Evolutionary conservation across 2,113 vertebrate genomes (phyloP).

Genomic region (Chaetodon trifascialis): DNA sequence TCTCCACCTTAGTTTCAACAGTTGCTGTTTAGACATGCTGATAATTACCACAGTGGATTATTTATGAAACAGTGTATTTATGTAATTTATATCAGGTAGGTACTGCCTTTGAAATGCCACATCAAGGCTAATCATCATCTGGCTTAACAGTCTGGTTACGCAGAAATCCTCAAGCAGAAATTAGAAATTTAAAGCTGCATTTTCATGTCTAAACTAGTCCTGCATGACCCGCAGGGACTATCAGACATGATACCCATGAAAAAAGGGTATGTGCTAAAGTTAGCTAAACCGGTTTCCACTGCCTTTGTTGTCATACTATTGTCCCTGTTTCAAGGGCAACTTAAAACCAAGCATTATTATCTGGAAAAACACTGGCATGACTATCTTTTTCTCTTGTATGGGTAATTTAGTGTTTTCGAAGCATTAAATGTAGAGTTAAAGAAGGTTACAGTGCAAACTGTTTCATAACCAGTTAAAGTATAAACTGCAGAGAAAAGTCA

Average conservation of each 20-base stretch:
- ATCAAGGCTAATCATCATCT: background rate
- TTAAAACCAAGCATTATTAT: background rate
- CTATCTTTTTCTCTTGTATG: background rate
- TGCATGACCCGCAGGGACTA: too few species aligned
- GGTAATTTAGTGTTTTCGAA: background rate
- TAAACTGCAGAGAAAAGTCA: background rate
- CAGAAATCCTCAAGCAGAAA: too few species aligned
- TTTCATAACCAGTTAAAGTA: background rate
- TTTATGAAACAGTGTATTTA: background rate
- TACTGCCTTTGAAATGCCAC: background rate
- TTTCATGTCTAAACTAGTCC: background rate
- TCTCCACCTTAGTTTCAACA: background rate
- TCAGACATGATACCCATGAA: too few species aligned
- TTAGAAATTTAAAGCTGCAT: background rate
- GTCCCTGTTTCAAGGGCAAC: background rate
- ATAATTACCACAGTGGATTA: background rate
- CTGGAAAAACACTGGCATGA: background rate
- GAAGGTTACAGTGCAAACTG: background rate
- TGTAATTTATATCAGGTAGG: background rate
- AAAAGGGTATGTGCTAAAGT: background rate
- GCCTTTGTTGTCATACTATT: background rate
- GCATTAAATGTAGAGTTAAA: background rate
- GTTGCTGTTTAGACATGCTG: background rate
- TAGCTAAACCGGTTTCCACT: slow-evolving; percentile 20
- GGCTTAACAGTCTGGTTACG: background rate